Base-by-base conservation (phyloP, 2,888 invertebrate genomes). In the Parelbella ahira region DNA sequence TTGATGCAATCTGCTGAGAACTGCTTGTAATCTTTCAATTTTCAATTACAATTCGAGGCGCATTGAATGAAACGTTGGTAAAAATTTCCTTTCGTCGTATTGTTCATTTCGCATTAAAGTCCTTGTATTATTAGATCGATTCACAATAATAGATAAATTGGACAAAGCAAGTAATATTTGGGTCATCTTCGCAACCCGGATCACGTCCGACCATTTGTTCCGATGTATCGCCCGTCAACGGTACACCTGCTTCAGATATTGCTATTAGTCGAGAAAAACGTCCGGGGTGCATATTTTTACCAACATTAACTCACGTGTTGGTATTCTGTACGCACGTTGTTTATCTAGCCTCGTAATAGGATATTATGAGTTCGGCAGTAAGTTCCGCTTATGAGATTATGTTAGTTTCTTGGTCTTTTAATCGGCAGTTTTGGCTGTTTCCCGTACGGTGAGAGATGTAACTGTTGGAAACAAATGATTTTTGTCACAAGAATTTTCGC, bases 151-250 rank as follows among this genome's bases (percentile, higher is more conserved):
- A 13, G n/a, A 27, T 27, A 27, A 12, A 10, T 13, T 13, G 11
- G 7, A 27, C 7, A 12, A 27, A 2, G 15, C 4, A 4, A 27
- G 7, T 44, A 36, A 36, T 44, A 70, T 68, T 56, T 62, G 56
- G 80, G 80, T 71, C 79, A 72, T 53, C 48, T 51, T 51, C 53
- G 34, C 54, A 28, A 76, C 70, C 64, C 82, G 49, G 53, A 55
- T 73, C 84, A 82, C 84, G 84, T 76, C 37, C 68, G 50, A 54
- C 73, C 76, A 83, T 86, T 86, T 82, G 83, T 82, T 77, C 77
- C 80, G 72, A 72, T 68, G 74, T 73, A 70, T 74, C 69, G 71
- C 54, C 57, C 58, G 53, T 59, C 56, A 67, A 62, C 62, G 59
- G 56, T 67, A 70, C 83, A 82, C 82, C 83, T 81, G 80, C 63